A percentile compares a stretch with the other conserved stretches of the same genome.
These are phyloP conservation scores for Tiliqua scincoides DNA, from an alignment of 2,113 vertebrate species.

Conservation along the genomic window DNA sequence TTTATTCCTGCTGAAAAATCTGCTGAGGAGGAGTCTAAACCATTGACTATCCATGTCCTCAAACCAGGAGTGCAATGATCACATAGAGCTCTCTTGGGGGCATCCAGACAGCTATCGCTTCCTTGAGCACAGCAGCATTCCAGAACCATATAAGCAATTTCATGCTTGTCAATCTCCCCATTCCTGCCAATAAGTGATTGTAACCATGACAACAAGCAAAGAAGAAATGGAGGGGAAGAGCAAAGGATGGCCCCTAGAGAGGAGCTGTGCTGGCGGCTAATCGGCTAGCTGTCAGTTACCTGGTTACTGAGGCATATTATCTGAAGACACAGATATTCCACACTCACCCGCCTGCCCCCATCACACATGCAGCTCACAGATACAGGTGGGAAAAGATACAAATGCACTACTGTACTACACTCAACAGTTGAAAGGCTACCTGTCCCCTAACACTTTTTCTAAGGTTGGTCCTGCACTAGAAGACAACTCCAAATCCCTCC, in stretches of 20 bases:
- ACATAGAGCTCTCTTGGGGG: background rate
- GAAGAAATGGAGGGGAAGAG: conserved; percentile 71
- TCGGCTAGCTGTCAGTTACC: conserved; percentile 59
- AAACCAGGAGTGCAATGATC: background rate
- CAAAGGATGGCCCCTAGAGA: conserved; percentile 63
- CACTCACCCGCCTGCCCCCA: background rate
- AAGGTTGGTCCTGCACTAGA: background rate
- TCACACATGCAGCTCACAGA: background rate
- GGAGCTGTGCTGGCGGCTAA: conserved; percentile 63
- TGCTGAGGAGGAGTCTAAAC: background rate
- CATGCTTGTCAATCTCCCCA: conserved; percentile 39
- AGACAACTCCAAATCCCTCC: background rate
- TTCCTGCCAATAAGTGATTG: conserved; percentile 57
- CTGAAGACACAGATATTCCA: conserved; percentile 28
- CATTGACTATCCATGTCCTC: background rate
- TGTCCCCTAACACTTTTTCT: background rate
- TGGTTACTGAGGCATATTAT: conserved; percentile 50
- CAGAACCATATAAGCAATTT: conserved; percentile 13
- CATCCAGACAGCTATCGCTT: background rate
- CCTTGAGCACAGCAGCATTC: background rate
- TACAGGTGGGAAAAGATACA: background rate
- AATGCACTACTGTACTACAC: background rate
- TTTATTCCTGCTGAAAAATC: background rate
- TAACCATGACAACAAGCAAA: conserved; percentile 69
- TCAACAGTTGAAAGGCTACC: background rate